Conservation (phyloP, 2,888 invertebrate genomes). For the Leptopilina syphax region DNA sequence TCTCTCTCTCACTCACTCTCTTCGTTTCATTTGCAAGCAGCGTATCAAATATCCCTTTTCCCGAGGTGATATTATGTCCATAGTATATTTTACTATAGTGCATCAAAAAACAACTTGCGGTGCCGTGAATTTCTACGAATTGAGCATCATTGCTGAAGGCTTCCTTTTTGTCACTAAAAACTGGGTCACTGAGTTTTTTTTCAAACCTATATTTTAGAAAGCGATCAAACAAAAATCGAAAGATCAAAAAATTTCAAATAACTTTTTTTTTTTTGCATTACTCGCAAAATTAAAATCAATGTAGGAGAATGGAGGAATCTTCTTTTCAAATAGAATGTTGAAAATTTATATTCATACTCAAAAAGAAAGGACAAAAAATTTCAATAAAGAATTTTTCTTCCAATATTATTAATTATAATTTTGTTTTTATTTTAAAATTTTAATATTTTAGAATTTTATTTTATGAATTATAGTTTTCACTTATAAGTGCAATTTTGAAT, state of each 20-base stretch:
- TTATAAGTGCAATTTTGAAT: too few species aligned
- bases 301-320: neutral
- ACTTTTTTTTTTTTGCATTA: neutral
- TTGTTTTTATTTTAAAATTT: too few species aligned
- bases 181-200: slow-evolving; percentile 30
- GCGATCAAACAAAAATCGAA: slow-evolving; percentile 32
- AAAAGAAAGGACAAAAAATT: too few species aligned
- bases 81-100: neutral
- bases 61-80: slow-evolving; percentile 7
- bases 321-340: too few species aligned
- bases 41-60: slow-evolving; percentile 9
- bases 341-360: too few species aligned
- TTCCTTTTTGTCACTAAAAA: slow-evolving; percentile 25
- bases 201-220: neutral
- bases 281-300: slow-evolving; percentile 25
- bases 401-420: too few species aligned
- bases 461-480: too few species aligned
- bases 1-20: neutral
- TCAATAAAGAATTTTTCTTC: too few species aligned
- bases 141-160: slow-evolving; percentile 29
- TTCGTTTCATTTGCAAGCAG: neutral
- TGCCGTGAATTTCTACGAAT: slow-evolving; percentile 16
- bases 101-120: slow-evolving; percentile 30
- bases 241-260: slow-evolving; percentile 16
- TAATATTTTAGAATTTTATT: too few species aligned